Conservation (phyloP, 2,113 vertebrate genomes). For the Channa argus region DNA sequence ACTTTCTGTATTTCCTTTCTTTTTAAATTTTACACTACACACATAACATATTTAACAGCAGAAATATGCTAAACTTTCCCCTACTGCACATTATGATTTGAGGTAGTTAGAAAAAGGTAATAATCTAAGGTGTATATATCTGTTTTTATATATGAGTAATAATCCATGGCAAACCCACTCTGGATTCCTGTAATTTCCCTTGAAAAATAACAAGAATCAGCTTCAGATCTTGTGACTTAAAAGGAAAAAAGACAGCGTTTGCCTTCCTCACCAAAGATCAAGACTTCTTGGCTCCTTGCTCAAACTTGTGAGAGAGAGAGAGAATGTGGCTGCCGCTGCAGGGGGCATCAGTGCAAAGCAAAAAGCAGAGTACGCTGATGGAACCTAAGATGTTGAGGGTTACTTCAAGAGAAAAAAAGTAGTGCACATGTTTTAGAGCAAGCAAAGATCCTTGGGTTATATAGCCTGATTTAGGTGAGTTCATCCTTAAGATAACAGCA, state of each 20-base stretch:
- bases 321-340: constrained; percentile 2
- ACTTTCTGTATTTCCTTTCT: constrained; percentile 9
- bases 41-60: constrained; percentile 20
- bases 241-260: neutral
- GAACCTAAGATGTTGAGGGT: constrained; percentile 20
- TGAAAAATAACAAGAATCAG: constrained; percentile 37
- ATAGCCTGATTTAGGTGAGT: neutral
- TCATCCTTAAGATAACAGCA: constrained; percentile 20
- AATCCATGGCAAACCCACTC: constrained; percentile 25
- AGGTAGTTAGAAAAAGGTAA: neutral
- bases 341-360: constrained; percentile 38
- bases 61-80: constrained; percentile 14
- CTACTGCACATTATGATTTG: constrained; percentile 1
- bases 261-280: constrained; percentile 31
- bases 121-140: too few relatives aligned
- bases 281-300: constrained; percentile 28
- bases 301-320: constrained; percentile 21
- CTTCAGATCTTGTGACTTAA: constrained; percentile 23
- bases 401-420: constrained; percentile 3
- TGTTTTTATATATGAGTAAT: neutral
- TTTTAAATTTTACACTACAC: constrained; percentile 29
- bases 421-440: neutral
- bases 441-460: neutral
- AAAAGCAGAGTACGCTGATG: constrained; percentile 7
- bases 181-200: constrained; percentile 61